These are phyloP conservation scores for Nemotelus nigrinus DNA, from an alignment of 2,888 invertebrate genomes.

Conservation along the genomic window DNA sequence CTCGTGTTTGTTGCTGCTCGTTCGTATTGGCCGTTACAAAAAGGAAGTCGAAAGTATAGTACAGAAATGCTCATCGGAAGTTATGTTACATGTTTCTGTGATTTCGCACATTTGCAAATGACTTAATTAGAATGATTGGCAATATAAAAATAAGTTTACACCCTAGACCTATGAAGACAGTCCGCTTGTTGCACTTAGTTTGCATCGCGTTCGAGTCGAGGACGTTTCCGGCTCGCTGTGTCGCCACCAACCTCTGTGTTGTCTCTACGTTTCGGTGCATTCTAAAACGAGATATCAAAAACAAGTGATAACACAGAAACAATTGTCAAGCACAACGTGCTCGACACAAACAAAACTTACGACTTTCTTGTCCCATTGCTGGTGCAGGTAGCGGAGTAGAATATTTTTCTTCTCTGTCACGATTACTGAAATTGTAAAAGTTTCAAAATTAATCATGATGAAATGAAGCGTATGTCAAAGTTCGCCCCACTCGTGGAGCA, in stretches of 20 bases:
- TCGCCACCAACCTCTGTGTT: conserved; percentile 34
- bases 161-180: conserved; percentile 28
- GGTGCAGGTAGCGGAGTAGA: conserved; percentile 89
- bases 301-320: not conserved
- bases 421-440: conserved; percentile 79
- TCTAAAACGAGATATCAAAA: conserved; percentile 32
- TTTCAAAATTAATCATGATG: conserved; percentile 26
- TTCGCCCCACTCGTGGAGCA: conserved; percentile 46
- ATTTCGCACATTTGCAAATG: not conserved
- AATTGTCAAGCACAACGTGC: not conserved
- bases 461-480: not conserved
- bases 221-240: conserved; percentile 36
- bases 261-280: conserved; percentile 44
- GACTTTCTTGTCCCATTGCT: conserved; percentile 92
- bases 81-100: conserved; percentile 12
- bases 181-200: conserved; percentile 28
- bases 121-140: conserved; percentile 32
- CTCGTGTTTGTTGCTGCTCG: too few relatives aligned
- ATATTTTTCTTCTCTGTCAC: conserved; percentile 96
- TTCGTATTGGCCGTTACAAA: too few relatives aligned
- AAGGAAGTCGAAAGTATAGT: too few relatives aligned
- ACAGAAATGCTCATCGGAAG: not conserved
- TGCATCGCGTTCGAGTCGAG: conserved; percentile 45
- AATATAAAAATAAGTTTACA: conserved; percentile 39
- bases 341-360: conserved; percentile 60